Evolutionary conservation across 2,888 invertebrate genomes (phyloP).

Genomic region (Liodrosophila aerea): DNA sequence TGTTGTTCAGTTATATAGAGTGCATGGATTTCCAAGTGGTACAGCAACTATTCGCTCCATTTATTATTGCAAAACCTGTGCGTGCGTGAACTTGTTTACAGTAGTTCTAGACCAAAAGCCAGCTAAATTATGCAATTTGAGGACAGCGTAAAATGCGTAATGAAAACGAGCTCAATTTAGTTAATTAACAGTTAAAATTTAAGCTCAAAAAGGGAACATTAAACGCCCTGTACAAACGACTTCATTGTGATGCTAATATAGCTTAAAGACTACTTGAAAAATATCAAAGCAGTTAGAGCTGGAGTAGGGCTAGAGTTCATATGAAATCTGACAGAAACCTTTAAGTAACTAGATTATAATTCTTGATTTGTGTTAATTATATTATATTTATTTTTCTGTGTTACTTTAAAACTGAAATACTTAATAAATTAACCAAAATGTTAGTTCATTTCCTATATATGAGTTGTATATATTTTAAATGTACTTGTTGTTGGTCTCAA

Average conservation of each 20-base stretch:
- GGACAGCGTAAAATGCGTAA: conserved; percentile 10
- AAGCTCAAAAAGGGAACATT: too few relatives aligned
- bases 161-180: background rate
- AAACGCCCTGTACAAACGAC: too few relatives aligned
- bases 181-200: background rate
- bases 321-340: too few relatives aligned
- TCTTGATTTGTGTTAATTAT: too few relatives aligned
- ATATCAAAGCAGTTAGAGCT: too few relatives aligned
- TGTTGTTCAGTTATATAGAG: conserved; percentile 28
- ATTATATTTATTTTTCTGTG: background rate
- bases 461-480: too few relatives aligned
- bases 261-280: too few relatives aligned
- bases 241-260: too few relatives aligned
- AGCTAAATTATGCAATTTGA: conserved; percentile 61
- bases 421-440: background rate
- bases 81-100: conserved; percentile 66
- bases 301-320: too few relatives aligned
- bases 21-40: background rate
- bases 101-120: conserved; percentile 42
- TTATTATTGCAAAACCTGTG: conserved; percentile 37
- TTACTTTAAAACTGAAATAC: background rate
- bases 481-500: too few relatives aligned
- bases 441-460: background rate
- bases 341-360: too few relatives aligned
- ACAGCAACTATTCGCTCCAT: conserved; percentile 21